Percentiles rank a stretch among this genome's conserved stretches.
Conservation (phyloP, 2,888 invertebrate genomes). For the Meteorus cinctellus region DNA sequence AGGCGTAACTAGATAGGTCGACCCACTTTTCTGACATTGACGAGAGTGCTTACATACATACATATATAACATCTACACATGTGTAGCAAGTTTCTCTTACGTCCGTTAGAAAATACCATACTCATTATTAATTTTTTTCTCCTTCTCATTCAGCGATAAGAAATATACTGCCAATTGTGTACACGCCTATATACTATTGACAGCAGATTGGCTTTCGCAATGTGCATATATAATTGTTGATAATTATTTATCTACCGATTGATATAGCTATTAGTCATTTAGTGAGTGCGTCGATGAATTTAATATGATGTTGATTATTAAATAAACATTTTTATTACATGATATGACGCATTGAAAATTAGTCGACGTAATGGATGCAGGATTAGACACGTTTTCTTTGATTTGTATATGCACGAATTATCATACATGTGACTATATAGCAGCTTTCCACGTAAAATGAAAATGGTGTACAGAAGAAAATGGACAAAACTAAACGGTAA, state of each 20-base stretch:
- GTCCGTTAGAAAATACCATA: slow-evolving; percentile 35
- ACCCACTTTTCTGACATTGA: slow-evolving; percentile 46
- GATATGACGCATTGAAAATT: background rate
- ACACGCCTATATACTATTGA: background rate
- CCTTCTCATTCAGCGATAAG: background rate
- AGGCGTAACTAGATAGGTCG: slow-evolving; percentile 45
- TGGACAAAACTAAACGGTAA: slow-evolving; percentile 41
- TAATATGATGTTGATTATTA: too few relatives aligned
- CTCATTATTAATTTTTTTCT: background rate
- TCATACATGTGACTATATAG: background rate
- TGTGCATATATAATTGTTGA: background rate
- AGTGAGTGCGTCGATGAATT: too few relatives aligned
- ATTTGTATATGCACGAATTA: background rate
- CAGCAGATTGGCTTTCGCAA: background rate
- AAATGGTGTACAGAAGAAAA: slow-evolving; percentile 41
- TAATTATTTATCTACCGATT: too few relatives aligned
- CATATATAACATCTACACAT: slow-evolving; percentile 30
- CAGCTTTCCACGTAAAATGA: slow-evolving; percentile 23
- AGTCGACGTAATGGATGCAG: too few relatives aligned
- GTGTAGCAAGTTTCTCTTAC: slow-evolving; percentile 37
- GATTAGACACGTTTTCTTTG: background rate
- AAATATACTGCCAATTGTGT: background rate
- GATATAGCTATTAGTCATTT: too few relatives aligned
- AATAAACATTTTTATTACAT: background rate
- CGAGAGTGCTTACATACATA: slow-evolving; percentile 36